Evolutionary conservation across 1,140 invertebrate genomes (phyloP).

Genomic region (Orchestia grillus): DNA sequence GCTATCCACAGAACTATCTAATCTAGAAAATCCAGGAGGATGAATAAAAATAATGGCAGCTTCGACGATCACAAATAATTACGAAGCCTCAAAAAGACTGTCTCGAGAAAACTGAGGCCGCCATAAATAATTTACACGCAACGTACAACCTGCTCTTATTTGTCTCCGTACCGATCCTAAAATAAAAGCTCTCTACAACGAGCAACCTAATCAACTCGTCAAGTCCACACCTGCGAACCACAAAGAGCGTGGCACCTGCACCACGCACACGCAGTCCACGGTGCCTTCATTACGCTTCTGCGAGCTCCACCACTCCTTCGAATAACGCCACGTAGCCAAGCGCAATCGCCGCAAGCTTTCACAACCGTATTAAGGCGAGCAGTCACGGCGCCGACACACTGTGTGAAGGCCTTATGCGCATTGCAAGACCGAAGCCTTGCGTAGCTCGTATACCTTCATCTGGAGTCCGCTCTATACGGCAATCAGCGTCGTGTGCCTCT

Average conservation of each 20-base stretch:
- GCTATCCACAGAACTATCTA: too few species aligned
- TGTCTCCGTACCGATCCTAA: too few species aligned
- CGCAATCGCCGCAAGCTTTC: not conserved
- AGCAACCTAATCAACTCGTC: not conserved
- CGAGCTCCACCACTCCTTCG: not conserved
- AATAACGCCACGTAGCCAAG: not conserved
- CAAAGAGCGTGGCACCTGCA: not conserved
- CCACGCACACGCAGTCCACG: not conserved
- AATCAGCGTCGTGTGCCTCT: not conserved
- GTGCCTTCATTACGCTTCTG: not conserved
- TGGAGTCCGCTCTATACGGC: not conserved
- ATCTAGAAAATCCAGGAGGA: too few species aligned
- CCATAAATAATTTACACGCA: not conserved
- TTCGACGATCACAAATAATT: too few species aligned
- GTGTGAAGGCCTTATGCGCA: not conserved
- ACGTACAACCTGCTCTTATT: too few species aligned
- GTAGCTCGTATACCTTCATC: not conserved
- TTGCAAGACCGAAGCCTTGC: not conserved
- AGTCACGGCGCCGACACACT: not conserved
- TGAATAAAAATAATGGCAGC: too few species aligned
- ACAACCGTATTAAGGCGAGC: not conserved
- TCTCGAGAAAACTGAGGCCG: not conserved
- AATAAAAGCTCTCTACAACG: not conserved
- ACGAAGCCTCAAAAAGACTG: too few species aligned
- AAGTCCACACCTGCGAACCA: not conserved